Evolutionary conservation across 2,113 vertebrate species (phyloP).

Genomic region (Mustela lutreola): DNA sequence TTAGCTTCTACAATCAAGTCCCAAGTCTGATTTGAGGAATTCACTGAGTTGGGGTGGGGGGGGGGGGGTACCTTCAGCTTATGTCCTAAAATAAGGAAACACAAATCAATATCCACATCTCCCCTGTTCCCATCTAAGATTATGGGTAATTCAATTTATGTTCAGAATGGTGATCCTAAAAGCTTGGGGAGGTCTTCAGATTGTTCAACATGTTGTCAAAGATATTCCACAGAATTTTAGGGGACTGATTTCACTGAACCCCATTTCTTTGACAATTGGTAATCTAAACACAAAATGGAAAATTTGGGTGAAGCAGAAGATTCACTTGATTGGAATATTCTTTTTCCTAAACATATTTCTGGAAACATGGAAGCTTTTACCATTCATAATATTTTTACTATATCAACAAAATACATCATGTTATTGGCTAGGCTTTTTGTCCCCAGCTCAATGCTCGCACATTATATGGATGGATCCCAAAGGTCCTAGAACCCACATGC

Average conservation of each 20-base stretch:
- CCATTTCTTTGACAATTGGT: background rate
- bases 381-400: background rate
- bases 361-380: background rate
- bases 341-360: background rate
- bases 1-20: constrained; percentile 35
- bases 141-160: constrained; percentile 18
- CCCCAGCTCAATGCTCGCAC: background rate
- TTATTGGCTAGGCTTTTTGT: background rate
- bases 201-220: background rate
- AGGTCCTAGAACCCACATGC: background rate
- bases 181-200: background rate
- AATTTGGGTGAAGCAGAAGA: constrained; percentile 2
- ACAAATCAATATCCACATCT: background rate
- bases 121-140: background rate
- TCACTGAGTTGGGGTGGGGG: background rate
- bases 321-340: background rate
- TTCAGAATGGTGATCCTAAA: constrained; percentile 4
- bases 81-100: background rate
- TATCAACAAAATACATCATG: background rate
- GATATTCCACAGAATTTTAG: background rate
- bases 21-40: background rate
- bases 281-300: background rate
- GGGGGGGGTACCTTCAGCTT: background rate
- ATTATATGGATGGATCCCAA: background rate
- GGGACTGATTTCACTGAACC: background rate